A percentile compares a stretch with the other conserved stretches of the same genome.
These are phyloP conservation scores for Xiphophorus birchmanni DNA, from an alignment of 2,797 vertebrate species.

Conservation along the genomic window DNA sequence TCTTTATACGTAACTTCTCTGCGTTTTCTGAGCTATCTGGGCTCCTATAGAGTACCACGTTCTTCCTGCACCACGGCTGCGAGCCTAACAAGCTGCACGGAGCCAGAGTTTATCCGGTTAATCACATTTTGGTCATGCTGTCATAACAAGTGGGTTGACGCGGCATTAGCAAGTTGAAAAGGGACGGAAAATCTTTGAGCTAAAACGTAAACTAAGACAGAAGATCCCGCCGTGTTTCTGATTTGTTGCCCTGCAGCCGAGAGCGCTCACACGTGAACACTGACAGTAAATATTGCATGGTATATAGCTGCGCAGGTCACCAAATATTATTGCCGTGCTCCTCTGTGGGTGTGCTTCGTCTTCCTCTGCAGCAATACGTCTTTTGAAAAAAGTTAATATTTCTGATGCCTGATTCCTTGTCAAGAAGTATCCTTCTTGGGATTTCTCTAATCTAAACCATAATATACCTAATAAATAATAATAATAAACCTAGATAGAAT, in stretches of 20 bases:
- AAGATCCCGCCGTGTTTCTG: neutral
- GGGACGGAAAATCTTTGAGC: constrained; percentile 12
- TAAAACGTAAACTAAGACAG: neutral
- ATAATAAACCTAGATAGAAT: neutral
- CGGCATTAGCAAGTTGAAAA: constrained; percentile 2
- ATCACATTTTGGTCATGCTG: constrained; percentile 11
- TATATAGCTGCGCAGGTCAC: neutral
- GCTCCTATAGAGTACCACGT: constrained; percentile 26
- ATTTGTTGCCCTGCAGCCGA: constrained; percentile 16
- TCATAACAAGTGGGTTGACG: constrained; percentile 22
- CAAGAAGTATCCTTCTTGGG: neutral
- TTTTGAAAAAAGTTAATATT: neutral
- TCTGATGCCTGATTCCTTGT: neutral
- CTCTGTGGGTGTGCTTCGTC: neutral
- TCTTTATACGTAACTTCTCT: constrained; percentile 31
- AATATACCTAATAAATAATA: too few relatives aligned
- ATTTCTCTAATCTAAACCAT: neutral
- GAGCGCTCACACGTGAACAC: neutral
- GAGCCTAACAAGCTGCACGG: constrained; percentile 27
- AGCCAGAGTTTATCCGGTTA: neutral
- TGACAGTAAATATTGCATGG: neutral
- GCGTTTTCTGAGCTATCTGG: constrained; percentile 6
- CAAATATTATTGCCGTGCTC: neutral
- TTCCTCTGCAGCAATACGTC: neutral
- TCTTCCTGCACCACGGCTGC: constrained; percentile 20